Conservation (phyloP, 2,797 vertebrate species). For the Anisognathus igniventris region DNA sequence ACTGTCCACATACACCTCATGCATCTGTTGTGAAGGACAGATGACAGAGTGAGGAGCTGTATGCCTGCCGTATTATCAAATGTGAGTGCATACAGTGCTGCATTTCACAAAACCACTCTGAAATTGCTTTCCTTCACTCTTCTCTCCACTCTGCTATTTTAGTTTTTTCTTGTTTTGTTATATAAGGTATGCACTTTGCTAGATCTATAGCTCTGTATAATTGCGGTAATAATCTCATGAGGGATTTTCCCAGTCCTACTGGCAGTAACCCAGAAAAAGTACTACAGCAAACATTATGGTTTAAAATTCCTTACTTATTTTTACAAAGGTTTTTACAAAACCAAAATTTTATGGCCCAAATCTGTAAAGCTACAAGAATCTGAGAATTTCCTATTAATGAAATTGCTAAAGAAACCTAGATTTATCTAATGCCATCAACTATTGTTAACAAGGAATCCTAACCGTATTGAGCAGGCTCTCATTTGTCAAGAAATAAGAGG, state of each 20-base stretch:
- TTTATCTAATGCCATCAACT: neutral
- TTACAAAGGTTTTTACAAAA: neutral
- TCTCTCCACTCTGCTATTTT: neutral
- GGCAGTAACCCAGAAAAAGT: neutral
- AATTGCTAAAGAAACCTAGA: neutral
- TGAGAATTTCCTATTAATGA: neutral
- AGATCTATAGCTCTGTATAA: neutral
- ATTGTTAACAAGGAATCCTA: neutral
- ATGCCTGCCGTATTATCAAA: neutral
- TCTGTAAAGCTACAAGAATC: neutral
- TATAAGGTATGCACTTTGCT: neutral
- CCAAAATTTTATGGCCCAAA: neutral
- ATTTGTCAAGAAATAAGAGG: neutral
- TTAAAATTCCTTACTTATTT: neutral
- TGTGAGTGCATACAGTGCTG: neutral
- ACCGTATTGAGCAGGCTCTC: accelerated
- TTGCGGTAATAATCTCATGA: neutral
- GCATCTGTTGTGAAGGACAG: neutral
- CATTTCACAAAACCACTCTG: neutral
- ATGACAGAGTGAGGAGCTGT: neutral
- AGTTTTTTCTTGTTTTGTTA: neutral
- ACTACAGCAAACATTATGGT: neutral
- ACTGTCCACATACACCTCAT: neutral
- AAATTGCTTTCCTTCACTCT: neutral
- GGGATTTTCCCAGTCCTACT: neutral